Evolutionary conservation across 2,888 invertebrate species (phyloP), one percentile per base, ranked within the genome.

Genomic region (Odontomyia ornata): DNA sequence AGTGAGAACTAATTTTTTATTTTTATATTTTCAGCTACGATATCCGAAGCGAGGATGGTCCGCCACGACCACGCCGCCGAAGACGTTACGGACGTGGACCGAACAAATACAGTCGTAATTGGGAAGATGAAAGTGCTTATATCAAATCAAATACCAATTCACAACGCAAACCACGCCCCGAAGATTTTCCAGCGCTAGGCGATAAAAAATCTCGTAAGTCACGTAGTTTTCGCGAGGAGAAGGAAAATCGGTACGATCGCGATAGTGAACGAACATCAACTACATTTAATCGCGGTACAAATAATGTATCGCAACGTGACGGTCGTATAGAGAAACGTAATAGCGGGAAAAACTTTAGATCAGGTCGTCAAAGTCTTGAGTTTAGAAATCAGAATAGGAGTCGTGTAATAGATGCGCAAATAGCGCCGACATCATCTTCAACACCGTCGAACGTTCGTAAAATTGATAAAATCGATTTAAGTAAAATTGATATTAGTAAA

Each of bases 81-180:
- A 89, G 95, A 81, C 89, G 95, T 88, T 97, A 96, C 85, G 96
- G 95, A 0, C 94, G 96, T 76, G 96, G 96, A 0, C 96, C 96
- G 0, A 96, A 93, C 84, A 96, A 96, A 85, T 97, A 97, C 85
- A 95, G 94, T 0, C 90, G 96, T 13, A 95, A 95, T 78, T 97
- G 96, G 96, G 95, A 96, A 84, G 96, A 97, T 84, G 95, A 95
- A 84, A 94, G 94, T 83, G 96, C 96, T 0, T 97, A 96, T 84
- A 89, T 90, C 23, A 91, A 94, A 80, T 78, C 88, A 83, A 28
- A 77, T 11, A 76, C 15, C 0, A 85, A 83, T 77, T 83, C 84
- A 46, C 85, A 85, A 78, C 82, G 86, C 79, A 86, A 84, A 82
- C 86, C 81, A 80, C 80, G 91, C 88, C 79, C 91, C 86, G 85